phyloP scores from a whole-genome alignment of 2,797 vertebrate species.

The Crenuchus spilurus region DNA sequence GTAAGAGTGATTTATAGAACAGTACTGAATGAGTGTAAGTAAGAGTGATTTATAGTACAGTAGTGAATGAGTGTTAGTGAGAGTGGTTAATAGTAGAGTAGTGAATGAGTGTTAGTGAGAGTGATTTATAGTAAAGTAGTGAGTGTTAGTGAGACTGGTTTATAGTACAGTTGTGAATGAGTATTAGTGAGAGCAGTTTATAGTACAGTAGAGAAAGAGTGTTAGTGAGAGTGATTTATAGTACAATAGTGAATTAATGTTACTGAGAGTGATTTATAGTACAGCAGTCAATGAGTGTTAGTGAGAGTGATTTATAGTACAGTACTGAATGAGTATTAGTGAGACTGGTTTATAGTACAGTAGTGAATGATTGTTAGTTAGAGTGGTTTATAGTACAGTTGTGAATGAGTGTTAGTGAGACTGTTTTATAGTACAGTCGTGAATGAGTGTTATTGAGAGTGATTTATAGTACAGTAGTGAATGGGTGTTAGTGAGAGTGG shows the following conservation, averaged over 20 bases:
- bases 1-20: slow-evolving; percentile 7
- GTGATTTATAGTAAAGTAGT: too few species aligned
- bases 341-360: too few species aligned
- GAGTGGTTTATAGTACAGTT: too few species aligned
- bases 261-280: slow-evolving; percentile 19
- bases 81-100: too few species aligned
- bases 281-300: too few species aligned
- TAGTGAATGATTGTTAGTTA: too few species aligned
- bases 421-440: neutral
- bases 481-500: too few species aligned
- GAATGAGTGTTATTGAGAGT: neutral
- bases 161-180: neutral
- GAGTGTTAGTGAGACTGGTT: neutral
- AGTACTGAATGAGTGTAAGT: slow-evolving; percentile 23
- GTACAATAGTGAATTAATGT: neutral
- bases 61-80: slow-evolving; percentile 17
- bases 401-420: too few species aligned
- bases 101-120: too few species aligned
- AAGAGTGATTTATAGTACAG: neutral
- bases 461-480: too few species aligned
- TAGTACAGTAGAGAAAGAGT: neutral
- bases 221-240: neutral
- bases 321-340: slow-evolving; percentile 20
- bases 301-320: neutral
- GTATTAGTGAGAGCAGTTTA: neutral